Percentiles rank a stretch among this genome's conserved stretches.
phyloP scores from a whole-genome alignment of 1,140 invertebrate species.

The Venustaconcha ellipsiformis region DNA sequence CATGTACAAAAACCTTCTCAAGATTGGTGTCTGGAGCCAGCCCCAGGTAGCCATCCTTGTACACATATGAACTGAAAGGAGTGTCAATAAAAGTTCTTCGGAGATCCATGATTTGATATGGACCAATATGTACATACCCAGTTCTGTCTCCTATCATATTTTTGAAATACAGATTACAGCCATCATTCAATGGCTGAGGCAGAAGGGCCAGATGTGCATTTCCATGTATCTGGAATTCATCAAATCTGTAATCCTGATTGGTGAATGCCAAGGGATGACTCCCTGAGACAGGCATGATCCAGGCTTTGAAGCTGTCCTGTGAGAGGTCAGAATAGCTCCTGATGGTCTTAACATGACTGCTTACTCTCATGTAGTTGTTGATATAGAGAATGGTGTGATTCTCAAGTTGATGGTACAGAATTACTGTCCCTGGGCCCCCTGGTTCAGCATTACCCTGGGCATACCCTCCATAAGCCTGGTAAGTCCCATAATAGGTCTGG shows the following conservation, averaged over 20 bases:
- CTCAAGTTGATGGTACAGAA: slow-evolving; percentile 48
- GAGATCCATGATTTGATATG: slow-evolving; percentile 52
- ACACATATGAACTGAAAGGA: slow-evolving; percentile 57
- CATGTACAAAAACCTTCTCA: slow-evolving; percentile 49
- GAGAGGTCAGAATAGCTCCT: slow-evolving; percentile 44
- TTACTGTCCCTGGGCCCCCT: slow-evolving; percentile 52
- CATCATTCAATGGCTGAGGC: slow-evolving; percentile 36
- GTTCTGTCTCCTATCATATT: slow-evolving; percentile 59
- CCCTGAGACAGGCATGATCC: slow-evolving; percentile 49
- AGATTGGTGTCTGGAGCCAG: slow-evolving; percentile 54
- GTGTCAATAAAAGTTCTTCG: slow-evolving; percentile 46
- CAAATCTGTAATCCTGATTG: slow-evolving; percentile 47
- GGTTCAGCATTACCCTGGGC: slow-evolving; percentile 32
- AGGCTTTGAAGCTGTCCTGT: slow-evolving; percentile 56
- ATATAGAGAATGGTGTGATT: slow-evolving; percentile 50
- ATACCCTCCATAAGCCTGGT: slow-evolving; percentile 50
- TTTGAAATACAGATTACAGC: slow-evolving; percentile 46
- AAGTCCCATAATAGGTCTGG: slow-evolving; percentile 50
- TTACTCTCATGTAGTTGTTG: slow-evolving; percentile 36
- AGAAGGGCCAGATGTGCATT: slow-evolving; percentile 53
- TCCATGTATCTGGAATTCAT: slow-evolving; percentile 55
- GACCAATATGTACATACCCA: slow-evolving; percentile 52
- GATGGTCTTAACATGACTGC: slow-evolving; percentile 40
- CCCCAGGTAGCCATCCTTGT: slow-evolving; percentile 51
- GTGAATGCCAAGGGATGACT: slow-evolving; percentile 42